Conservation (phyloP, 2,113 vertebrate species). For the Rhagologus leucostigma region DNA sequence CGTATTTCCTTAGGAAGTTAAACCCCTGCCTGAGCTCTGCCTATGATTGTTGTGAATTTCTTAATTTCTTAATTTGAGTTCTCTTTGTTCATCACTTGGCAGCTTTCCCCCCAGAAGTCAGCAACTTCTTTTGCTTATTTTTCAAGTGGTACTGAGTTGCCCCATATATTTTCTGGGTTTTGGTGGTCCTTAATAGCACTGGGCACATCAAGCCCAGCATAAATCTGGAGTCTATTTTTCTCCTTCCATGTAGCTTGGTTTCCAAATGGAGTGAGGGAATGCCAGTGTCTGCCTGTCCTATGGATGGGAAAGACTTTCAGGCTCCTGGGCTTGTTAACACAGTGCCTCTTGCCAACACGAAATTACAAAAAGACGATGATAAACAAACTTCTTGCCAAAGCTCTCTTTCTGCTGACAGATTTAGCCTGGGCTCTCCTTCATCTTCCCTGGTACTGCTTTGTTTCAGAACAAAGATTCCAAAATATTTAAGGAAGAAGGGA, state of each 20-base stretch:
- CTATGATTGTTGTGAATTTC: not conserved
- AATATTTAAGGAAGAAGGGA: not conserved
- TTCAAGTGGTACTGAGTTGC: not conserved
- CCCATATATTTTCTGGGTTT: not conserved
- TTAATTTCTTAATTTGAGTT: not conserved
- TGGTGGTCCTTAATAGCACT: not conserved
- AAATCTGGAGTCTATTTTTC: not conserved
- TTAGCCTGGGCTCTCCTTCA: not conserved
- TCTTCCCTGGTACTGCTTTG: not conserved
- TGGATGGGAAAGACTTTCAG: not conserved
- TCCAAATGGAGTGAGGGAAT: not conserved
- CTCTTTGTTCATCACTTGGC: not conserved
- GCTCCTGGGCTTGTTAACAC: not conserved
- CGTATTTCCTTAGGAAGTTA: not conserved
- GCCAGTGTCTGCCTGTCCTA: not conserved
- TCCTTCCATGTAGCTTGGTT: not conserved
- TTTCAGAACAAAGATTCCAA: not conserved
- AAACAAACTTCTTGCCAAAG: slow-evolving; percentile 17
- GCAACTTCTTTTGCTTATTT: not conserved
- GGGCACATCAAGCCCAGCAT: not conserved
- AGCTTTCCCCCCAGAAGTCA: not conserved
- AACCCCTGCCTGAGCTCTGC: not conserved
- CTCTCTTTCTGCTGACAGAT: not conserved
- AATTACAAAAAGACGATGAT: not conserved
- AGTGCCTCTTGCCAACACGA: not conserved